phyloP scores from a whole-genome alignment of 2,113 vertebrate species.

The Spheniscus mendiculus region DNA sequence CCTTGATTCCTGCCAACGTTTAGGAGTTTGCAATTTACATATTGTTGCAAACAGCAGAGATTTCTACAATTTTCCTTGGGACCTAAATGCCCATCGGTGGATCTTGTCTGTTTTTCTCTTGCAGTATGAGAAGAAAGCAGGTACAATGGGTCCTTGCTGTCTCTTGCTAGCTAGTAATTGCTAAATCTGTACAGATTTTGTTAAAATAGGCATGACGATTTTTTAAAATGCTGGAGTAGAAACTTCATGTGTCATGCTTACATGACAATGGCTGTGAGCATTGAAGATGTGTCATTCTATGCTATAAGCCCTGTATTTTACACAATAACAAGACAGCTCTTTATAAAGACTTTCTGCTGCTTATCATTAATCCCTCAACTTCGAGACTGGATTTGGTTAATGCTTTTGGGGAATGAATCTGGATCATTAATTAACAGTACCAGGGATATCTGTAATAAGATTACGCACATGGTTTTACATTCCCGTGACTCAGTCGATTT shows the following conservation, averaged over 20 bases:
- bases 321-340: neutral
- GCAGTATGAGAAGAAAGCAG: neutral
- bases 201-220: neutral
- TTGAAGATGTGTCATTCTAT: neutral
- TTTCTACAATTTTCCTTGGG: neutral
- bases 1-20: neutral
- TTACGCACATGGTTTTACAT: neutral
- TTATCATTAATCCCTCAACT: conserved; percentile 42
- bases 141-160: neutral
- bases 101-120: neutral
- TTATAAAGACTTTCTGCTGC: neutral
- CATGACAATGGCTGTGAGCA: neutral
- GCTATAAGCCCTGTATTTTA: neutral
- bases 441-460: conserved; percentile 46
- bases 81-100: neutral
- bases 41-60: neutral
- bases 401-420: conserved; percentile 35
- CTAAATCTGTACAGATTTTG: neutral
- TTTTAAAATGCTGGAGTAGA: neutral
- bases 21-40: neutral
- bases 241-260: neutral
- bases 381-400: conserved; percentile 48
- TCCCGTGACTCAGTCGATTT: neutral
- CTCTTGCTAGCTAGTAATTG: neutral
- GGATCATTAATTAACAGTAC: conserved; percentile 50